phyloP scores from a whole-genome alignment of 2,888 invertebrate species.

The Megaustenia siamemsis region DNA sequence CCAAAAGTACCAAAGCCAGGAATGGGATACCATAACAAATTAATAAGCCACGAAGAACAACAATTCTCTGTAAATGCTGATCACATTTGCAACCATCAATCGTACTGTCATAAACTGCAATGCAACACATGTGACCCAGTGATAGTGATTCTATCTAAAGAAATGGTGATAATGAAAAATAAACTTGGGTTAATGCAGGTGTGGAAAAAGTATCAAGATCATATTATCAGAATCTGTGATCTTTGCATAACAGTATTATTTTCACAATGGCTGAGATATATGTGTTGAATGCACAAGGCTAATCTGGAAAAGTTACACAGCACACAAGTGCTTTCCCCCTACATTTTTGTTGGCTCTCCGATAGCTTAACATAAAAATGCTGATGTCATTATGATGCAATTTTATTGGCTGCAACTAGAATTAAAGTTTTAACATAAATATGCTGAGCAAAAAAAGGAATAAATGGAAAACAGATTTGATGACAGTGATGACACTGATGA shows the following conservation, averaged over 20 bases:
- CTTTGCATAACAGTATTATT: background rate
- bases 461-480: too few species aligned
- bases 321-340: too few species aligned
- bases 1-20: too few species aligned
- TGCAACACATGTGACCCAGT: background rate
- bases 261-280: background rate
- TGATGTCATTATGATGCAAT: too few species aligned
- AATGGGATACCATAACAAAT: background rate
- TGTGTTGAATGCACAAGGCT: too few species aligned
- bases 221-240: slow-evolving; percentile 5
- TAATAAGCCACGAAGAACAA: background rate
- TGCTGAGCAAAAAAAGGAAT: too few species aligned
- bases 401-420: too few species aligned
- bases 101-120: background rate
- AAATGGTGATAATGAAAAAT: background rate
- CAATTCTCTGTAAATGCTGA: background rate
- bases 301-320: too few species aligned
- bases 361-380: too few species aligned
- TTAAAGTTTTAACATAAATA: too few species aligned
- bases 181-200: slow-evolving; percentile 6
- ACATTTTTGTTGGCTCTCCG: too few species aligned
- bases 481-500: too few species aligned
- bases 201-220: background rate
- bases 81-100: background rate
- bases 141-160: background rate